Evolutionary conservation across 2,113 vertebrate species (phyloP), one percentile per base, ranked within the genome.

Genomic region (Cyprinodon variegatus): DNA sequence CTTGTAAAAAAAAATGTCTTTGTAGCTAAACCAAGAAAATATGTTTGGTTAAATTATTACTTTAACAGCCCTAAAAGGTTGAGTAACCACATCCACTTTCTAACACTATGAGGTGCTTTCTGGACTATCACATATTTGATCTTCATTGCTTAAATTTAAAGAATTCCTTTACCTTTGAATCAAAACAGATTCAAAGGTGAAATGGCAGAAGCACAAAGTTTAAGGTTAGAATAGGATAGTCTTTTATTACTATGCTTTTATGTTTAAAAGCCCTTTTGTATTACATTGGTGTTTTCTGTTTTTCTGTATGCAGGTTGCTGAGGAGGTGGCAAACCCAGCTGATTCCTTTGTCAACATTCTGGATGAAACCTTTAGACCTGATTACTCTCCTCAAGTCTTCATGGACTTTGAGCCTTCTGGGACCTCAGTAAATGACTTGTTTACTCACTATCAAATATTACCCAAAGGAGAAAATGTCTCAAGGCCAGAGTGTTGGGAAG

Each of bases 301-400:
- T 22, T 88, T n/a, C 3, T 17, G 65, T 77, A 22, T 77, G 38
- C 68, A 93, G 93, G 61, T 65, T 20, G 11, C 61, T 72, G 78
- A 78, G 22, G 91, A 84, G 82, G 68, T 65, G 1, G n/a, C 3
- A 3, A 85, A 66, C 9, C 74, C 86, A 61, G n/a, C 61, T 57
- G 60, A 82, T 39, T 59, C 81, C 2, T 70, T 83, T 0, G 64
- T 70, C n/a, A 40, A 64, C 68, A 6, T 77, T 50, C 77, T 83
- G 22, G 80, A 87, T 37, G 84, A 85, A 41, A 46, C 79, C 36
- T 11, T 83, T 70, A 84, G 61, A 64, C 67, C 78, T 15, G 6
- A 68, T 22, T 13, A 29, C 50, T 74, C 79, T 62, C 76, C 84
- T 15, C 65, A 20, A 10, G 83, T 92, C 63, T 63, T 36, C 22